A percentile compares a stretch with the other conserved stretches of the same genome.
Conservation (phyloP, 1,140 invertebrate genomes). For the Gryllus bimaculatus region DNA sequence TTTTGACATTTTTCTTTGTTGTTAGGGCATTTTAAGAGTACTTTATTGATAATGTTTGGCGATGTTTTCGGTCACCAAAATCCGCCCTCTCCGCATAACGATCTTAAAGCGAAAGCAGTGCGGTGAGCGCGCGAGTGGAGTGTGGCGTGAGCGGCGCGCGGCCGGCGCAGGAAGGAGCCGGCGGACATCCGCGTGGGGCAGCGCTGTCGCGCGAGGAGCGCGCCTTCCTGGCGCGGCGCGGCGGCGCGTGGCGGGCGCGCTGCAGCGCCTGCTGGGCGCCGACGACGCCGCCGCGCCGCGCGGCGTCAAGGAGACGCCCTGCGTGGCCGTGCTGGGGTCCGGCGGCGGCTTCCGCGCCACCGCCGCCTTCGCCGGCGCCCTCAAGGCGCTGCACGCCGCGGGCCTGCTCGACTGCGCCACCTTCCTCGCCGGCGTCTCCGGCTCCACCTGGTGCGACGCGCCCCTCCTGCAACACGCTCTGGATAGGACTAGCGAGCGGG, state of each 20-base stretch:
- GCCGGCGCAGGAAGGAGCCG: not conserved
- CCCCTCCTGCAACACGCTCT: no score
- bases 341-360: conserved; percentile 43
- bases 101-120: no score
- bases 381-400: conserved; percentile 36
- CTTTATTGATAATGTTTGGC: no score
- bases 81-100: no score
- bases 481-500: no score
- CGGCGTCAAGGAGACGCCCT: conserved; percentile 31
- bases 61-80: no score
- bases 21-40: no score
- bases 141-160: no score
- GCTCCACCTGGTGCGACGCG: conserved; percentile 31
- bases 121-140: no score
- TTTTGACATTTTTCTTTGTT: no score
- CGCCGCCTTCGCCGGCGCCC: conserved; percentile 37
- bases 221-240: not conserved
- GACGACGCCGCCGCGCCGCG: not conserved
- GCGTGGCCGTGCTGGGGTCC: conserved; percentile 39
- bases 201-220: not conserved
- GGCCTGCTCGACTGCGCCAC: conserved; percentile 36
- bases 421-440: conserved; percentile 38
- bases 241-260: not conserved
- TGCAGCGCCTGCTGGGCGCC: not conserved
- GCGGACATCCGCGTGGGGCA: not conserved